Evolutionary conservation across 2,113 vertebrate species (phyloP).

Genomic region (Cettia cetti): DNA sequence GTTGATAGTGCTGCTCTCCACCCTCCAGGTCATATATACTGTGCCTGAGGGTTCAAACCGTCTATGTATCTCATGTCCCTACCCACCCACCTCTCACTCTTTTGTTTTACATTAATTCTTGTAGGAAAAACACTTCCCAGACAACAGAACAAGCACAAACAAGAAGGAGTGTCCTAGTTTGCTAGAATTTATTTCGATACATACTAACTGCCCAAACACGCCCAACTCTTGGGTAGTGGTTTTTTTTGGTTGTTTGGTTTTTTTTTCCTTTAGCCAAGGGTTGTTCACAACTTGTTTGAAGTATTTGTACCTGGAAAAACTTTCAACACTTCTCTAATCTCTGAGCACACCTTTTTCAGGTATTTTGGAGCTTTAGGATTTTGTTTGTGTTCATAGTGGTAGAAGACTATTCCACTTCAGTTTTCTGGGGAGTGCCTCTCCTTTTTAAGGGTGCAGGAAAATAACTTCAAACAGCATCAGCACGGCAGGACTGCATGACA

Average conservation of each 20-base stretch:
- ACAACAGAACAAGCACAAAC: background rate
- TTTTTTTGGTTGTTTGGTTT: background rate
- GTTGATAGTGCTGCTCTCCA: background rate
- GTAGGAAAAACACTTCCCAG: background rate
- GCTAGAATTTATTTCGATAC: background rate
- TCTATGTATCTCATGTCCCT: background rate
- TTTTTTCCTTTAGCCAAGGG: background rate
- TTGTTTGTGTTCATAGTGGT: background rate
- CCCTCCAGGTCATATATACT: background rate
- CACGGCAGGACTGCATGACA: background rate
- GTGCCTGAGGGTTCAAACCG: background rate
- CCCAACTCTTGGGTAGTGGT: background rate
- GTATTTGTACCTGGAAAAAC: background rate
- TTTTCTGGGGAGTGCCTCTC: background rate
- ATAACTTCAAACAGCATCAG: background rate
- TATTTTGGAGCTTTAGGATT: background rate
- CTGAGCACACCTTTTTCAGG: background rate
- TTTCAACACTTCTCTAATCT: background rate
- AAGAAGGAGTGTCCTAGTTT: background rate
- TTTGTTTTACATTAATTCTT: background rate
- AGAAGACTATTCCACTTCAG: background rate
- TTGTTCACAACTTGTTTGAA: background rate
- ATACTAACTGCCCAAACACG: background rate
- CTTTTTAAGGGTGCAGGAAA: background rate
- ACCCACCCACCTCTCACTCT: rapidly evolving